Evolutionary conservation across 2,888 invertebrate genomes (phyloP).

Genomic region (Teinopalpus imperialis): DNA sequence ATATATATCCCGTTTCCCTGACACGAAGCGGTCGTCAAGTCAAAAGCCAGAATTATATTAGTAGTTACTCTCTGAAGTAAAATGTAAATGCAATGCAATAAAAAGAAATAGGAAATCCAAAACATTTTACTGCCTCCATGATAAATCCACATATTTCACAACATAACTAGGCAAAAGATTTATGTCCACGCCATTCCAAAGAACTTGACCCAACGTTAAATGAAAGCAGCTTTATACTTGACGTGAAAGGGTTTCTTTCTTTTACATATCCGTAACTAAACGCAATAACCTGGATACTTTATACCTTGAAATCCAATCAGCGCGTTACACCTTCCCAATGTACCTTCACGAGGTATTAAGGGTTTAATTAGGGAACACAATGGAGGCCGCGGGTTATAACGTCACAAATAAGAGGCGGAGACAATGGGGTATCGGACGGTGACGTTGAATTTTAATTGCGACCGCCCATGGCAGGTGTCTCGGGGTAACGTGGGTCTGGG

Average conservation of each 20-base stretch:
- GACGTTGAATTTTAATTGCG: constrained; percentile 53
- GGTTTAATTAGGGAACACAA: constrained; percentile 60
- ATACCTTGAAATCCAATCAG: constrained; percentile 65
- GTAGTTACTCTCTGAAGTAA: too few species aligned
- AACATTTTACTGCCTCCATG: background rate
- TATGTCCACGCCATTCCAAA: background rate
- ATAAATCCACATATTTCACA: too few species aligned
- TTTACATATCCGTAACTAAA: too few species aligned
- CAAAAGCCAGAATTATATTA: too few species aligned
- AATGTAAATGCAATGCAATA: too few species aligned
- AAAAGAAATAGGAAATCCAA: too few species aligned
- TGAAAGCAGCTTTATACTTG: background rate
- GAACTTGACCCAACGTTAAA: background rate
- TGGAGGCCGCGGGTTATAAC: constrained; percentile 43
- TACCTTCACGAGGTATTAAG: constrained; percentile 43
- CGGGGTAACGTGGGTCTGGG: constrained; percentile 30
- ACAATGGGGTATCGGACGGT: constrained; percentile 52
- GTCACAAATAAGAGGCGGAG: constrained; percentile 43
- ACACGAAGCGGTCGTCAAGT: too few species aligned
- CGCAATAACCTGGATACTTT: constrained; percentile 41
- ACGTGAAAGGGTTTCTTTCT: background rate
- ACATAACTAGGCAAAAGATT: too few species aligned
- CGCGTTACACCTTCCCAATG: constrained; percentile 28
- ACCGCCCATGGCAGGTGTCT: constrained; percentile 30
- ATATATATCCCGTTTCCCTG: too few species aligned